These are phyloP conservation scores for Ceramica pisi DNA, from an alignment of 2,888 invertebrate genomes.

Conservation along the genomic window DNA sequence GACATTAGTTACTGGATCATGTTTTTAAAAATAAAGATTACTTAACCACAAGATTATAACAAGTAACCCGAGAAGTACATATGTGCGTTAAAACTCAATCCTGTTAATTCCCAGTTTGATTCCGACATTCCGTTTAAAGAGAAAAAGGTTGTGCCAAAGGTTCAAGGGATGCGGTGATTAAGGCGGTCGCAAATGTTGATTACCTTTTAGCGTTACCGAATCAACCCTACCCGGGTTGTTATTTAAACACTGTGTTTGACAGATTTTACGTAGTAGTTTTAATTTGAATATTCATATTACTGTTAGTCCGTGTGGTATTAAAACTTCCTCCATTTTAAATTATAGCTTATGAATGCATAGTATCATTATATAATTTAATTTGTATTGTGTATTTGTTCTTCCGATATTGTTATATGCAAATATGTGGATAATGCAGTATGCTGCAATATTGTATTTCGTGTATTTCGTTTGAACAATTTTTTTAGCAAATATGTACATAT, in stretches of 20 bases:
- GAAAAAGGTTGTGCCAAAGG: slow-evolving; percentile 26
- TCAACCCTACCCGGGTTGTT: not conserved
- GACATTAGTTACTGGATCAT: too few relatives aligned
- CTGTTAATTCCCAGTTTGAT: slow-evolving; percentile 39
- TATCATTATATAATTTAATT: too few relatives aligned
- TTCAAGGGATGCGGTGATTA: slow-evolving; percentile 29
- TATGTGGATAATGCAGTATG: too few relatives aligned
- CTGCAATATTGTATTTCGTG: too few relatives aligned
- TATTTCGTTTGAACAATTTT: too few relatives aligned
- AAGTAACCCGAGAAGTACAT: not conserved
- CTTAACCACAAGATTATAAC: not conserved
- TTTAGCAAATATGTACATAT: too few relatives aligned
- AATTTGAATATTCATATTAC: not conserved
- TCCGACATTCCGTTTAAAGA: slow-evolving; percentile 15
- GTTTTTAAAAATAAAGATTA: too few relatives aligned
- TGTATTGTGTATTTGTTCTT: too few relatives aligned
- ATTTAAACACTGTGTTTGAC: not conserved
- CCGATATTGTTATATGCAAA: too few relatives aligned
- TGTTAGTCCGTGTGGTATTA: too few relatives aligned
- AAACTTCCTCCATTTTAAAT: too few relatives aligned
- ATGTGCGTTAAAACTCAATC: slow-evolving; percentile 25
- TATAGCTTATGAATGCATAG: too few relatives aligned
- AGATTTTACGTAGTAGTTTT: not conserved
- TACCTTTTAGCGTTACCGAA: slow-evolving; percentile 28
- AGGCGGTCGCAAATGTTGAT: slow-evolving; percentile 35